Base-by-base conservation (phyloP, 2,113 vertebrate species). In the Lepisosteus osseus region DNA sequence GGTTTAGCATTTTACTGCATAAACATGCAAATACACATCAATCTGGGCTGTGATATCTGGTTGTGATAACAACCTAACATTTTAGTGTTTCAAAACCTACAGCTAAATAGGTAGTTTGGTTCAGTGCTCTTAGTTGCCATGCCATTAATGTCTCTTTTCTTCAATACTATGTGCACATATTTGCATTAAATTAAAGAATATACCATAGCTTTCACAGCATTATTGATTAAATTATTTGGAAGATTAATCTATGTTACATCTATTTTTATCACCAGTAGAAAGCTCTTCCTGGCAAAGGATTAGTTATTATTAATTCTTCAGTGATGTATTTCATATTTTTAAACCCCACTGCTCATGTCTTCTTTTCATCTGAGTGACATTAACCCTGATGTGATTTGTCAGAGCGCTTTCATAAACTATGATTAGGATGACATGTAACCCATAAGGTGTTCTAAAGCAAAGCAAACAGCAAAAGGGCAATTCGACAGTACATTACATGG, bases 351-450 rank as follows among this genome's bases (percentile, higher is more conserved):
- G 56, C 43, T n/a, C 65, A 8, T 44, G 7, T 44, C 12, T 17
- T 59, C 47, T 7, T 44, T 59, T 43, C 54, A 51, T 54, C 62
- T 72, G 75, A 74, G 72, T 77, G 70, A 80, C 51, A 40, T 54
- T 65, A 47, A 70, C 51, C 12, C 55, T 82, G 78, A 85, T 79
- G 76, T 85, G 78, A 84, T 83, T 65, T 64, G 51, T 42, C 65
- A 12, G 78, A 76, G 69, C 75, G 81, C 68, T 61, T 63, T 76
- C 62, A 73, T 67, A 66, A 9, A 4, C 67, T 64, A 72, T 71
- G 75, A 72, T 70, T 65, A n/a, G 65, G 74, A 47, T 61, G 74
- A 78, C 74, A 69, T 29, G 67, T 71, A 47, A 67, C 77, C 68
- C 54, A 61, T 45, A 12, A 15, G 42, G 76, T 79, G 83, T 83